Evolutionary conservation across 2,797 vertebrate species (phyloP).

Genomic region (Chelidonichthys spinosus): DNA sequence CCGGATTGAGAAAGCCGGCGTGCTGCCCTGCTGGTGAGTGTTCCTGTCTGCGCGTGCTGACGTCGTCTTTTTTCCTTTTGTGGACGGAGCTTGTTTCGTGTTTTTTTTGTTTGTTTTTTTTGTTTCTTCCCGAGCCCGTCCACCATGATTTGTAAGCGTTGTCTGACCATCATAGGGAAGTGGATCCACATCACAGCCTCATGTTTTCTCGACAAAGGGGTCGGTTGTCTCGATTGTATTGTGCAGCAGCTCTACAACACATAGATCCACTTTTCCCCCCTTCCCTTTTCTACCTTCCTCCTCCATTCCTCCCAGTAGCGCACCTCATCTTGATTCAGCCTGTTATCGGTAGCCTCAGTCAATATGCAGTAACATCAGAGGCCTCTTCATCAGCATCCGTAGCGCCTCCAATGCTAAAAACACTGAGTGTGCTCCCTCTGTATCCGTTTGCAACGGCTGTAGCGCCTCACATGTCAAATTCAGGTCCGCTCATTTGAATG

Average conservation of each 20-base stretch:
- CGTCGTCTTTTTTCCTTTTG: conserved; percentile 49
- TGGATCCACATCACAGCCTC: conserved; percentile 23
- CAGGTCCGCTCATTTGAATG: conserved; percentile 29
- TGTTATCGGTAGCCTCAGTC: conserved; percentile 64
- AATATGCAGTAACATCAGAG: conserved; percentile 69
- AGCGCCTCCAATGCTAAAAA: conserved; percentile 29
- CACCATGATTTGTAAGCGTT: conserved; percentile 17
- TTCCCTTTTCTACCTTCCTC: conserved; percentile 41
- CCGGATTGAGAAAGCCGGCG: conserved; percentile 71
- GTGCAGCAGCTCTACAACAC: conserved; percentile 62
- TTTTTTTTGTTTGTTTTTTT: background rate
- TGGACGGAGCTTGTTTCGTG: conserved; percentile 52
- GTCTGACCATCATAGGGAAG: conserved; percentile 33
- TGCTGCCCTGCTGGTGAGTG: conserved; percentile 60
- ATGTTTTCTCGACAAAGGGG: conserved; percentile 44
- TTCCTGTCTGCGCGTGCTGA: conserved; percentile 58
- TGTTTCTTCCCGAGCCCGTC: conserved; percentile 44
- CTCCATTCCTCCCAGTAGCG: conserved; percentile 52
- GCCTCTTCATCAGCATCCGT: conserved; percentile 45
- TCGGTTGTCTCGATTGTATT: conserved; percentile 45
- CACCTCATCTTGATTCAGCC: conserved; percentile 36
- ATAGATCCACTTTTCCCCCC: conserved; percentile 40
- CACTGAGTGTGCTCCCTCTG: conserved; percentile 28
- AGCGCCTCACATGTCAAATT: conserved; percentile 38
- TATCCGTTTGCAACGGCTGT: conserved; percentile 50